Evolutionary conservation across 2,113 vertebrate species (phyloP).

Genomic region (Stomatorhinus ivindoensis): DNA sequence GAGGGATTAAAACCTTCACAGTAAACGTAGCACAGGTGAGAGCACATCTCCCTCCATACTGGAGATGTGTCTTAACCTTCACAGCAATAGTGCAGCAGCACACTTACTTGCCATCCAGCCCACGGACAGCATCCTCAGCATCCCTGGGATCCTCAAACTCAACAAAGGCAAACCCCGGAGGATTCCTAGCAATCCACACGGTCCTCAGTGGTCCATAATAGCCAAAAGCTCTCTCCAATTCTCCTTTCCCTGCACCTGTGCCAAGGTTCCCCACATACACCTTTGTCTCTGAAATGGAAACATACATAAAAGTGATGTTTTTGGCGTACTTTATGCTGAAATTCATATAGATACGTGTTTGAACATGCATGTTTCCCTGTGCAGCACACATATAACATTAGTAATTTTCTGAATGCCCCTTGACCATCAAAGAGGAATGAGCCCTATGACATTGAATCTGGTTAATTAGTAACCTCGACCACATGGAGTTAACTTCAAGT

Average conservation of each 20-base stretch:
- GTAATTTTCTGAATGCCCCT: neutral
- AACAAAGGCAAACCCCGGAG: constrained; percentile 77
- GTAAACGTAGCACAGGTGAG: neutral
- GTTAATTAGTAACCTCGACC: neutral
- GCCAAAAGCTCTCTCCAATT: constrained; percentile 78
- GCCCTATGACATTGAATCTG: neutral
- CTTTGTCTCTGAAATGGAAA: constrained; percentile 64
- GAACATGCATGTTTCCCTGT: neutral
- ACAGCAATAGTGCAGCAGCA: neutral
- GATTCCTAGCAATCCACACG: constrained; percentile 82
- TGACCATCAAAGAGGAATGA: neutral
- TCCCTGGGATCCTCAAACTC: constrained; percentile 74
- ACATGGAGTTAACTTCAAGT: neutral
- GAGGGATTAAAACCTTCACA: neutral
- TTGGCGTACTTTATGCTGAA: neutral
- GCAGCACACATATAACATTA: neutral
- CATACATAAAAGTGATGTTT: neutral
- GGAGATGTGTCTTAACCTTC: neutral
- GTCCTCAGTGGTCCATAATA: constrained; percentile 79
- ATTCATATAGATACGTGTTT: neutral
- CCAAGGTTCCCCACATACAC: constrained; percentile 83
- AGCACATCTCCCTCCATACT: neutral
- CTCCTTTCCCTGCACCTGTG: constrained; percentile 76
- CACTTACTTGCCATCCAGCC: constrained; percentile 74
- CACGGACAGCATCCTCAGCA: constrained; percentile 69